phyloP scores from a whole-genome alignment of 2,888 invertebrate genomes.

The Odontomyia ornata region DNA sequence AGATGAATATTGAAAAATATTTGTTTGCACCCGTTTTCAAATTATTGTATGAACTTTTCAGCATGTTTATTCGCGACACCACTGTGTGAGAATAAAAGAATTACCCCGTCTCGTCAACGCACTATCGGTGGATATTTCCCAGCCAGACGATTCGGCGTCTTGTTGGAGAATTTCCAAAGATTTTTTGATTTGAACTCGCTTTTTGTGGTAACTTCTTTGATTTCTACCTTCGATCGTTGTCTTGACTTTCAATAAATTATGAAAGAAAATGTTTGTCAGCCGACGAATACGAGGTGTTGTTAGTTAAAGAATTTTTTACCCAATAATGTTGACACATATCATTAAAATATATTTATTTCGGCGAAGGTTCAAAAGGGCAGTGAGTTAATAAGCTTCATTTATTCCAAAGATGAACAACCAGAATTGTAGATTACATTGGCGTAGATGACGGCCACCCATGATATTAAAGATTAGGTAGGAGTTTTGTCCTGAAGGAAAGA shows the following conservation, averaged over 20 bases:
- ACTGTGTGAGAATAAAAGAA: slow-evolving; percentile 13
- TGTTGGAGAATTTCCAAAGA: slow-evolving; percentile 33
- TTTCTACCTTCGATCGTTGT: slow-evolving; percentile 40
- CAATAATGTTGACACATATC: slow-evolving; percentile 35
- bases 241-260: slow-evolving; percentile 45
- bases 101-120: background rate
- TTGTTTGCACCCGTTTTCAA: too few relatives aligned
- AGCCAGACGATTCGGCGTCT: slow-evolving; percentile 43
- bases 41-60: too few relatives aligned
- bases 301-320: slow-evolving; percentile 17
- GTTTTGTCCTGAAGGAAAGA: background rate
- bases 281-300: slow-evolving; percentile 30
- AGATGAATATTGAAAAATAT: too few relatives aligned
- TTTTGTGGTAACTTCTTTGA: slow-evolving; percentile 33
- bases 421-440: background rate
- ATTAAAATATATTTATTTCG: slow-evolving; percentile 40
- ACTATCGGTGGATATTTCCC: slow-evolving; percentile 36
- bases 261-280: slow-evolving; percentile 34
- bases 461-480: background rate
- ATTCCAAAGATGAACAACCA: background rate
- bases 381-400: slow-evolving; percentile 37
- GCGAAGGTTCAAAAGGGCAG: slow-evolving; percentile 40
- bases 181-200: slow-evolving; percentile 34
- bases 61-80: background rate
- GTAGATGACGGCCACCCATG: slow-evolving; percentile 25